Conservation (phyloP, 2,113 vertebrate species). For the Hyla sarda region DNA sequence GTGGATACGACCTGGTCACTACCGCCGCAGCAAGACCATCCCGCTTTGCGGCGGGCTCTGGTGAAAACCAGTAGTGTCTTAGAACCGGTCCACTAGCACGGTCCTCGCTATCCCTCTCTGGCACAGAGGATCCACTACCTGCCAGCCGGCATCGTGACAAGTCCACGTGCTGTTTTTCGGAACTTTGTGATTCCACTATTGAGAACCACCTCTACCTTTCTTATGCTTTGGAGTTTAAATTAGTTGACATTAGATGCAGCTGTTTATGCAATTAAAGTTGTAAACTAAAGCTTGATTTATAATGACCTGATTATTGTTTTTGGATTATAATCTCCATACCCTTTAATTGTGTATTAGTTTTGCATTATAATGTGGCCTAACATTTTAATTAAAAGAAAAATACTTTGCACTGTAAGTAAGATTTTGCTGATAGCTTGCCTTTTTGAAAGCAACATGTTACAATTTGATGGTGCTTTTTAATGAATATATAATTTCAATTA, state of each 20-base stretch:
- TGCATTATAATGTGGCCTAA: neutral
- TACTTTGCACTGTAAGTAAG: neutral
- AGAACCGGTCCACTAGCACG: too few relatives aligned
- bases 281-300: neutral
- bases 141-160: too few relatives aligned
- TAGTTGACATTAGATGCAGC: neutral
- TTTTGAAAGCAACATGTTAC: constrained; percentile 6
- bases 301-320: constrained; percentile 6
- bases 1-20: too few relatives aligned
- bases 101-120: too few relatives aligned
- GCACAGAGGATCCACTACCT: too few relatives aligned
- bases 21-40: too few relatives aligned
- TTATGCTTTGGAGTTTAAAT: neutral
- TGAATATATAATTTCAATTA: constrained; percentile 32
- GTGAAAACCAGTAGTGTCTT: too few relatives aligned
- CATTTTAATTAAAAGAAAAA: constrained; percentile 25
- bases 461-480: constrained; percentile 12
- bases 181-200: too few relatives aligned
- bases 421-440: constrained; percentile 19
- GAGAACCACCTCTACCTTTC: neutral
- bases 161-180: neutral
- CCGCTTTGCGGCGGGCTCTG: too few relatives aligned
- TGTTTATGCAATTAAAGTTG: neutral
- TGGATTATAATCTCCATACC: neutral
- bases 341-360: neutral